Percentiles rank a stretch among this genome's conserved stretches.
Evolutionary conservation across 2,113 vertebrate genomes (phyloP).

Genomic region (Lynx canadensis): DNA sequence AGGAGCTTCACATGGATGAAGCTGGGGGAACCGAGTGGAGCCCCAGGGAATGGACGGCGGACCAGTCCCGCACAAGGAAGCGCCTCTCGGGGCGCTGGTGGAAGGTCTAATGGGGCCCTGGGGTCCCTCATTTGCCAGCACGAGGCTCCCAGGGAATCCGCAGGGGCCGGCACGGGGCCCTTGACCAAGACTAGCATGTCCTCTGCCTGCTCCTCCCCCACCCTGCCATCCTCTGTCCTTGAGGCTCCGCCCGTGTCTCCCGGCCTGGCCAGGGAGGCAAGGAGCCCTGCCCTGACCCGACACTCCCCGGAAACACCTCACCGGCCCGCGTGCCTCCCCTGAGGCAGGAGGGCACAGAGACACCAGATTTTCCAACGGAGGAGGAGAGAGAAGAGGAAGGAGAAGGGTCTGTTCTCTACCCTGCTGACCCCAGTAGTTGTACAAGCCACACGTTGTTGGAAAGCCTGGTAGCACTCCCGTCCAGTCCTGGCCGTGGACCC

Average conservation of each 20-base stretch:
- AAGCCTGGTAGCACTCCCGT: background rate
- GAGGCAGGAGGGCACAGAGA: background rate
- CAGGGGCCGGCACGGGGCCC: background rate
- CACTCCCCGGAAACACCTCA: background rate
- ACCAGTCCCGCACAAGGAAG: background rate
- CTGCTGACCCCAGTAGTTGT: background rate
- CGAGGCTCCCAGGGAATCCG: background rate
- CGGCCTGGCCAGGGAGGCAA: background rate
- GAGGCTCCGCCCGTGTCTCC: background rate
- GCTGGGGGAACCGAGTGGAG: background rate
- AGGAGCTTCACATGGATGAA: fast-evolving
- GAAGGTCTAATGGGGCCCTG: background rate
- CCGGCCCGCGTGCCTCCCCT: background rate
- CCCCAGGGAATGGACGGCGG: fast-evolving
- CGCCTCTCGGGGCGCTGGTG: background rate
- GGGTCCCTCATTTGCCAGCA: background rate
- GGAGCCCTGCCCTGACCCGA: background rate
- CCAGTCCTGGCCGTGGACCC: background rate
- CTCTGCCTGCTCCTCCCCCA: background rate
- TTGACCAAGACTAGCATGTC: background rate
- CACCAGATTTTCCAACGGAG: background rate
- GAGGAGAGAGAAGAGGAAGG: background rate
- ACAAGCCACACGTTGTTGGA: fast-evolving
- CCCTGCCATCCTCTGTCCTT: background rate
- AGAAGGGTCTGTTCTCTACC: too few relatives aligned